Base-by-base conservation (phyloP, 2,797 vertebrate species). In the Coendou prehensilis region DNA sequence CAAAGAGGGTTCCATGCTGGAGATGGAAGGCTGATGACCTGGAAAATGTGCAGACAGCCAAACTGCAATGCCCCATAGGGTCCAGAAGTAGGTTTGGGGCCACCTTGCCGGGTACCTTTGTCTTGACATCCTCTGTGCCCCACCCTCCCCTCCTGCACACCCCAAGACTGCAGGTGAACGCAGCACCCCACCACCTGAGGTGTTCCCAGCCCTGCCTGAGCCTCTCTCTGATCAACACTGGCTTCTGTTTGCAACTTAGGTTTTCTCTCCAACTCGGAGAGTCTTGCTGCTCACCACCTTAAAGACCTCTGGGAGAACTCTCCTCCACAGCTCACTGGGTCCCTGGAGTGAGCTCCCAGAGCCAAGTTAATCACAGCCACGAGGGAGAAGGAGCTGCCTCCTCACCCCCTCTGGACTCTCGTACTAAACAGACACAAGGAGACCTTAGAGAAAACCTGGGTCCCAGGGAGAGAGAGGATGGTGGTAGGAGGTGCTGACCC, bases 301-400 rank as follows among this genome's bases (percentile, higher is more conserved):
- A 56, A 93, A 94, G 91, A 93, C 23, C 67, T 33, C 80, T 57
- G 87, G 89, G 83, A 91, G 88, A 57, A 64, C 64, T 50, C 76
- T 64, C 64, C 52, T 52, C 78, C 78, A 13, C 30, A 3, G 69
- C 69, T 90, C 82, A 2, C 63, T 17, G 22, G 85, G 64, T 87
- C 96, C 87, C 87, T 76, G 47, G 94, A 90, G 95, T 50, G 23
- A 87, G 71, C 67, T 47, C 30, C 80, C 52, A 59, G 92, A 87
- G 95, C 64, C 87, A 82, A 97, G 93, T 97, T 97, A 97, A 94
- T 73, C 67, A 47, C 13, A 52, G 91, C 56, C 93, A 67, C 94
- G 61, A 52, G 88, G 59, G 67, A 47, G 54, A 41, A 9, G 37
- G 20, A 93, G 56, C 50, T 20, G 2, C 47, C 7, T 9, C 30